Evolutionary conservation across 64 coral and sea anemone species (phyloP).

Genomic region (Catalaphyllia jardinei): DNA sequence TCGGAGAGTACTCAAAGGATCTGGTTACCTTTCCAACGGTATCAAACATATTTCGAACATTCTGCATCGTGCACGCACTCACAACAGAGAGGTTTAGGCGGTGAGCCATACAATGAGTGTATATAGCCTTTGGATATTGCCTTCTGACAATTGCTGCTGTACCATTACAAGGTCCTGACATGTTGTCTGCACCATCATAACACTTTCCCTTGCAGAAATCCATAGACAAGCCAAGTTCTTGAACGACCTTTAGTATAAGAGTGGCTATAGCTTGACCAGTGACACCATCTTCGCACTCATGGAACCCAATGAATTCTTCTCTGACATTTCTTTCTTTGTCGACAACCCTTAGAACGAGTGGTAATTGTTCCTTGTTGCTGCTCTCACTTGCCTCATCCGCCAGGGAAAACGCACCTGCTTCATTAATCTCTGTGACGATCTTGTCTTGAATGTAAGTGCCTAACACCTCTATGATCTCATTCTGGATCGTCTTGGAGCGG

Average conservation of each 20-base stretch:
- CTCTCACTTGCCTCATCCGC: slow-evolving; percentile 80
- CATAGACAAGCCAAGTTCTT: slow-evolving; percentile 52
- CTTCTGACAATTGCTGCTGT: slow-evolving; percentile 53
- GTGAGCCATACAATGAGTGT: slow-evolving; percentile 75
- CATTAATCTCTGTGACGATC: slow-evolving; percentile 69
- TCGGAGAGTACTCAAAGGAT: slow-evolving; percentile 72
- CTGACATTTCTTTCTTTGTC: slow-evolving; percentile 52
- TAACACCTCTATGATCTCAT: slow-evolving; percentile 69
- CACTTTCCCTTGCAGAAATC: slow-evolving; percentile 45
- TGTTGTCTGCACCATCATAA: slow-evolving; percentile 53
- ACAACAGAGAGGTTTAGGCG: slow-evolving; percentile 77
- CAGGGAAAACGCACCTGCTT: slow-evolving; percentile 77
- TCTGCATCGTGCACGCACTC: slow-evolving; percentile 70
- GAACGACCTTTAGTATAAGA: slow-evolving; percentile 46
- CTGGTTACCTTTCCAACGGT: slow-evolving; percentile 71
- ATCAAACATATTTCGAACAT: slow-evolving; percentile 66
- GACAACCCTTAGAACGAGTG: slow-evolving; percentile 55
- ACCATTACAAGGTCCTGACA: slow-evolving; percentile 56
- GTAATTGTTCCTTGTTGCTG: slow-evolving; percentile 70
- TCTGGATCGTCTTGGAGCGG: slow-evolving; percentile 75
- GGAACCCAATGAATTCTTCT: slow-evolving; percentile 54
- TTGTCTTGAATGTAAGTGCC: slow-evolving; percentile 55
- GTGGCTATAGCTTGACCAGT: slow-evolving; percentile 49
- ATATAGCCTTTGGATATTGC: slow-evolving; percentile 81
- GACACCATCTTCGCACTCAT: slow-evolving; percentile 26